These are phyloP conservation scores for Apodemia mormo DNA, from an alignment of 2,888 invertebrate genomes.

Conservation along the genomic window DNA sequence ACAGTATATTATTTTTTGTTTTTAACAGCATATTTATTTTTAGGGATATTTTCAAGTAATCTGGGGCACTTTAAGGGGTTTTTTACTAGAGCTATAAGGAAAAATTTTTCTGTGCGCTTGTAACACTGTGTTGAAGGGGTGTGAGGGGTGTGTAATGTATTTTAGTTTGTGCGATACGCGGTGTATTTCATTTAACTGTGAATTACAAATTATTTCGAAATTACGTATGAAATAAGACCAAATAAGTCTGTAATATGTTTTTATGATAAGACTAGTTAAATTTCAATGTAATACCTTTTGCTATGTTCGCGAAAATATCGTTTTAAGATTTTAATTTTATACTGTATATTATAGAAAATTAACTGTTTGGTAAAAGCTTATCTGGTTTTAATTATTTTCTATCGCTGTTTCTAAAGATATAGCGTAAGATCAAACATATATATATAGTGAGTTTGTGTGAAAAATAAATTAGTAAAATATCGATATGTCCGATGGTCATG, in stretches of 20 bases:
- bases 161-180: constrained; percentile 43
- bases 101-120: constrained; percentile 25
- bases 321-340: not conserved
- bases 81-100: too few species aligned
- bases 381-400: not conserved
- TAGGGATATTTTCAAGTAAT: too few species aligned
- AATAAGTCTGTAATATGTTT: not conserved
- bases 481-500: constrained; percentile 68
- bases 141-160: constrained; percentile 50
- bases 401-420: not conserved
- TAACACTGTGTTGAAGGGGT: constrained; percentile 30
- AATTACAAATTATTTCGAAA: constrained; percentile 48
- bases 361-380: not conserved
- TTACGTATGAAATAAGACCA: not conserved
- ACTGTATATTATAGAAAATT: not conserved
- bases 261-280: not conserved
- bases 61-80: too few species aligned
- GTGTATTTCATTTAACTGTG: constrained; percentile 50
- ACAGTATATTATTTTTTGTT: too few species aligned
- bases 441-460: not conserved
- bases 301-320: not conserved
- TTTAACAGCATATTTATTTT: too few species aligned
- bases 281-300: not conserved
- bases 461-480: constrained; percentile 25
- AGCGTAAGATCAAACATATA: not conserved